phyloP scores from a whole-genome alignment of 2,113 vertebrate genomes.

The Cichladusa arquata region DNA sequence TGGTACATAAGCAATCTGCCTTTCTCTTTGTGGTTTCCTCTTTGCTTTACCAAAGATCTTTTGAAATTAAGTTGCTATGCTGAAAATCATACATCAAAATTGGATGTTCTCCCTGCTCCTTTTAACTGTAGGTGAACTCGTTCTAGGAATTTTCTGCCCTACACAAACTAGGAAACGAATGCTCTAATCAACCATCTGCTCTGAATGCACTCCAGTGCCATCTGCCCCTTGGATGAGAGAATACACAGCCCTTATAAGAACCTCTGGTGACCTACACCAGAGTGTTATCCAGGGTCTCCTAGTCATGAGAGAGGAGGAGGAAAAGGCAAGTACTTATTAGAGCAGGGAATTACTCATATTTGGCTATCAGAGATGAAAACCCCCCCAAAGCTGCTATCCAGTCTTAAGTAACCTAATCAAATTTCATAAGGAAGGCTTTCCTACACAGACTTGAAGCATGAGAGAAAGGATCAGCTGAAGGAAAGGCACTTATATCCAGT shows the following conservation, averaged over 20 bases:
- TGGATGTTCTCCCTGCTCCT: accelerated
- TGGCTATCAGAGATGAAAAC: neutral
- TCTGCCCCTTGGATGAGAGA: neutral
- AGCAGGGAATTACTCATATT: neutral
- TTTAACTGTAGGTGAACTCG: neutral
- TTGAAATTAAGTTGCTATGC: neutral
- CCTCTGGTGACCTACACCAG: neutral
- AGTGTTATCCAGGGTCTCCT: neutral
- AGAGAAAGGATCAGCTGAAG: neutral
- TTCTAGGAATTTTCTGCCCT: neutral
- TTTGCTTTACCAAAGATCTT: neutral
- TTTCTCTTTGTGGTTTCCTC: neutral
- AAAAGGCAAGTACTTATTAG: neutral
- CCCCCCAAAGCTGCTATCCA: neutral
- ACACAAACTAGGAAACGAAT: neutral
- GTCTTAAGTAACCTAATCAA: neutral
- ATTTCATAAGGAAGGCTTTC: neutral
- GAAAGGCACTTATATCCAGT: neutral
- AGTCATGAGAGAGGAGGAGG: neutral
- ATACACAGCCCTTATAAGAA: neutral
- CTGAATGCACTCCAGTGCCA: neutral
- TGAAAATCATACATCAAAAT: neutral
- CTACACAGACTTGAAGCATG: neutral
- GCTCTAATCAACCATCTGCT: neutral
- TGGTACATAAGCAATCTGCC: neutral